These are phyloP conservation scores for Sebastes fasciatus DNA, from an alignment of 2,113 vertebrate species.

Conservation along the genomic window DNA sequence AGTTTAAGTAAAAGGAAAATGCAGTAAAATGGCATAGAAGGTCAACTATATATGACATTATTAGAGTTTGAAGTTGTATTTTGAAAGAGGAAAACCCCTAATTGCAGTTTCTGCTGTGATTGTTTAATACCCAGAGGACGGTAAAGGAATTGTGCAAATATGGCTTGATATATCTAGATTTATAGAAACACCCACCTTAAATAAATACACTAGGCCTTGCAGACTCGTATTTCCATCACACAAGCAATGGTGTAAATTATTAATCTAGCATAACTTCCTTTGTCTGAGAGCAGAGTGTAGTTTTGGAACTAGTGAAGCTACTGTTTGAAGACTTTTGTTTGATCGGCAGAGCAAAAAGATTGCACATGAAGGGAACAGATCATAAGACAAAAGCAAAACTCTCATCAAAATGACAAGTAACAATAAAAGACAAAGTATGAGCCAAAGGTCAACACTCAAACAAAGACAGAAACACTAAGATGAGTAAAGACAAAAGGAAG, in stretches of 20 bases:
- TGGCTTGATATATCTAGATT: background rate
- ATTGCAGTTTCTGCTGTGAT: background rate
- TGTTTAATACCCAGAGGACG: background rate
- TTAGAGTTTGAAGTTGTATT: background rate
- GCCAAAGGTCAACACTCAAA: slow-evolving; percentile 10
- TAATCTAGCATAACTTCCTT: slow-evolving; percentile 9
- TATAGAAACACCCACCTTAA: no score
- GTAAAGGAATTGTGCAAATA: background rate
- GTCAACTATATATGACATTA: background rate
- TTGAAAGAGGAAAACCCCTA: background rate
- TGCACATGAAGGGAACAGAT: slow-evolving; percentile 11
- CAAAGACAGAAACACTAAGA: slow-evolving; percentile 31
- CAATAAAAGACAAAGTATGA: background rate
- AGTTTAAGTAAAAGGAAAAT: background rate
- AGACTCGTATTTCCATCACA: background rate
- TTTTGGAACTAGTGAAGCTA: slow-evolving; percentile 1
- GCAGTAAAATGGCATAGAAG: background rate
- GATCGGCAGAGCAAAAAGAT: slow-evolving; percentile 28
- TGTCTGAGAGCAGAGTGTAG: background rate
- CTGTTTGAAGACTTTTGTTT: slow-evolving; percentile 24
- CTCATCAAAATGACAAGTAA: slow-evolving; percentile 22
- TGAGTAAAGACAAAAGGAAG: slow-evolving; percentile 45
- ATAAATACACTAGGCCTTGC: no score
- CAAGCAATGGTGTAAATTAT: background rate
- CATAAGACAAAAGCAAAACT: slow-evolving; percentile 7